Base-by-base conservation (phyloP, 2,113 vertebrate genomes). In the Anhinga anhinga region DNA sequence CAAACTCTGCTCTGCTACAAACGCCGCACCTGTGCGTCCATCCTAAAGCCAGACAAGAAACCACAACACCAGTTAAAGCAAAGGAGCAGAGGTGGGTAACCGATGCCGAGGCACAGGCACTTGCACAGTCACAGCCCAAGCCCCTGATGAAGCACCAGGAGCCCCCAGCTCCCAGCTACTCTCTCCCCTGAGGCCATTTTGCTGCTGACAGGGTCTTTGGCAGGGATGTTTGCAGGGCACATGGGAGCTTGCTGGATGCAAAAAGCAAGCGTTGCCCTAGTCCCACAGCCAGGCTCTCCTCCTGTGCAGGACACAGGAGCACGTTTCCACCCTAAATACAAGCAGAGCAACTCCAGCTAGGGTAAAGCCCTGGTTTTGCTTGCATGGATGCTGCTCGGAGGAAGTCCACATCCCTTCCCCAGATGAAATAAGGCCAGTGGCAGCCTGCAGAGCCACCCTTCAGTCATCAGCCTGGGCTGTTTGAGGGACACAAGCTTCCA, bases 401-500 rank as follows among this genome's bases (percentile, higher is more conserved):
- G 55, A 45, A 45, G 26, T 7, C 29, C 1, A 1, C 15, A 21
- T 65, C 86, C 69, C 80, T 40, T 73, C 19, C 20, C 22, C 38
- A 52, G 59, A 62, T 17, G 45, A 82, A 63, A 55, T 13, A 34
- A 45, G 59, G 83, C 70, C 0, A 0, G 36, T 11, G 27, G 71
- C 74, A 91, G 81, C 23, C 81, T 38, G 20, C 45, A 7, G 45
- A 90, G 53, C 47, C 29, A 22, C 59, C 62, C 86, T 55, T 70
- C 76, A 90, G 86, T 53, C 94, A 82, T 3, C 11, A 67, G 9
- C 36, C 61, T 20, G 21, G 32, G 58, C 56, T 59, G 55, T 32
- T 55, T 30, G 77, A 69, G 49, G 93, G 74, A 78, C 86, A 76
- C 91, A 87, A 84, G 66, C 80, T 94, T 92, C 92, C 92, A 94